Evolutionary conservation across 2,797 vertebrate species (phyloP), one percentile per base, ranked within the genome.

Genomic region (Sparus aurata): DNA sequence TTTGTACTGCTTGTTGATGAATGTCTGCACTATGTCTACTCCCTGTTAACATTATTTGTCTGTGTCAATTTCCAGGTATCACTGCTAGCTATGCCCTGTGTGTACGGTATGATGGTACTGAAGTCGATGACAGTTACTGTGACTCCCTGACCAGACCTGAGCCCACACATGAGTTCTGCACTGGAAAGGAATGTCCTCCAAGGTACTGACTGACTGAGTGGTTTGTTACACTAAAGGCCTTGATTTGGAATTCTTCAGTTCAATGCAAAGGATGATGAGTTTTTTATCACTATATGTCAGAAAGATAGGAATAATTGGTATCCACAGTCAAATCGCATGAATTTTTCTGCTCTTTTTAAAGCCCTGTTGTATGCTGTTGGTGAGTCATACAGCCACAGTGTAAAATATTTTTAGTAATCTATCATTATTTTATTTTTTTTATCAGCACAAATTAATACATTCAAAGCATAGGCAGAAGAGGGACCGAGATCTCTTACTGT

Each of bases 111-210:
- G 97, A 98, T 0, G 97, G 97, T 1, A 93, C 95, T 34, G 97
- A 98, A 77, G 97, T 98, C 2, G 97, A 98, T 6, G 96, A 98
- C 82, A 92, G 88, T 0, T 95, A 96, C 67, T 98, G 97, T 5
- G 96, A 97, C 75, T 95, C 97, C 57, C 60, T 97, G 83, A 97
- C 95, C 34, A 94, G 95, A 59, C 96, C 97, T 10, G 97, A 97
- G 78, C 96, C 97, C 27, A 97, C 96, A 3, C 96, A 98, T 0
- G 96, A 97, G 76, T 97, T 97, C 84, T 97, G 97, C 89, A 93
- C 93, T 0, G 97, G 97, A 62, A 96, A 97, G 81, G 96, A 97
- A 5, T 98, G 97, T 82, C 95, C 95, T 76, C 95, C 97, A 13
- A 95, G 97, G 97, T 97, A 53, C 17, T n/a, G 4, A 23, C 25